These are phyloP conservation scores for Agriopis leucophaearia DNA, from an alignment of 2,888 invertebrate genomes.

Conservation along the genomic window DNA sequence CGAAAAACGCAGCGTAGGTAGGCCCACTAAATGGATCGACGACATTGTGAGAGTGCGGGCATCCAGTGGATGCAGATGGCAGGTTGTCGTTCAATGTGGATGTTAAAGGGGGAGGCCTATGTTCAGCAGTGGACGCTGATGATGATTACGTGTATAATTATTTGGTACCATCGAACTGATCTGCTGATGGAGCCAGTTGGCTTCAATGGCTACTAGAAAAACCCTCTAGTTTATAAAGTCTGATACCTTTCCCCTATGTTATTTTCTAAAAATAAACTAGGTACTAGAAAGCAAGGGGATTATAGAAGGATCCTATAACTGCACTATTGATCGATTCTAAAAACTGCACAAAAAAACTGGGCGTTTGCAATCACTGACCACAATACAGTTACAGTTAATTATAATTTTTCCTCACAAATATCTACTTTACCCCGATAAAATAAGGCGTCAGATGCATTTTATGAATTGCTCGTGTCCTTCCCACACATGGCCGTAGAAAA, in stretches of 20 bases:
- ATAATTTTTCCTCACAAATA: slow-evolving; percentile 49
- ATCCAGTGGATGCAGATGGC: no score
- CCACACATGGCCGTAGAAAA: slow-evolving; percentile 67
- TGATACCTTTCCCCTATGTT: background rate
- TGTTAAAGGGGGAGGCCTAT: no score
- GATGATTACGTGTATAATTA: no score
- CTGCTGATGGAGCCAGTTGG: no score
- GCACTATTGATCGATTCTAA: slow-evolving; percentile 43
- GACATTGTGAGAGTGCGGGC: no score
- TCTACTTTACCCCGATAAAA: slow-evolving; percentile 46
- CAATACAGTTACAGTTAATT: slow-evolving; percentile 43
- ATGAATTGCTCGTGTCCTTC: slow-evolving; percentile 38
- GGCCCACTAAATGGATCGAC: no score
- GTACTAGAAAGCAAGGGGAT: slow-evolving; percentile 29
- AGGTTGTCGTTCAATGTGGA: no score
- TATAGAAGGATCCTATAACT: slow-evolving; percentile 31
- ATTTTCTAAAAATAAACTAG: slow-evolving; percentile 22
- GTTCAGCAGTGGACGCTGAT: no score
- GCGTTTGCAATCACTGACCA: slow-evolving; percentile 59
- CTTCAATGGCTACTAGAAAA: no score
- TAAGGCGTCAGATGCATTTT: slow-evolving; percentile 45
- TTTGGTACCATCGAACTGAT: no score
- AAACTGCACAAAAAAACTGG: slow-evolving; percentile 56
- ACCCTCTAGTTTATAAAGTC: background rate
- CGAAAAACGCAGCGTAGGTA: no score